A percentile compares a stretch with the other conserved stretches of the same genome.
These are phyloP conservation scores for Pholis gunnellus DNA, from an alignment of 2,113 vertebrate genomes.

Conservation along the genomic window DNA sequence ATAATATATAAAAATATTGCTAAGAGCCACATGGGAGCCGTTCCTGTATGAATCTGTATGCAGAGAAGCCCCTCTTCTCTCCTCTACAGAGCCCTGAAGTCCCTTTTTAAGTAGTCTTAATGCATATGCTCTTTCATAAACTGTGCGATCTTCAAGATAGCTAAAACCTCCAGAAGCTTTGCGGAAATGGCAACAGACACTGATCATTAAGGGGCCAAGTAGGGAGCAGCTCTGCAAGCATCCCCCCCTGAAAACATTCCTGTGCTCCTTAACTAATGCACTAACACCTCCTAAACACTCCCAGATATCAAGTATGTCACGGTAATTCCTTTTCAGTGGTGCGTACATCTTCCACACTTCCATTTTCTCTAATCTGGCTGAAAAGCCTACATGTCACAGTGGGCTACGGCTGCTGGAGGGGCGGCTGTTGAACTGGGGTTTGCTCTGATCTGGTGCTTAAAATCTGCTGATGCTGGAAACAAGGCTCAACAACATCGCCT, in stretches of 20 bases:
- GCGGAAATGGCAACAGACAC: slow-evolving; percentile 21
- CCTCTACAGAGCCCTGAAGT: slow-evolving; percentile 40
- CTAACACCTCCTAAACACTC: slow-evolving; percentile 25
- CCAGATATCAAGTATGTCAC: slow-evolving; percentile 13
- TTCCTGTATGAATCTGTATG: slow-evolving; percentile 48
- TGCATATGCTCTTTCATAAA: slow-evolving; percentile 58
- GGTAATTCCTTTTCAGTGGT: slow-evolving; percentile 14
- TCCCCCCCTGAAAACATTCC: slow-evolving; percentile 30
- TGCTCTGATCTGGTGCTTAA: slow-evolving; percentile 47
- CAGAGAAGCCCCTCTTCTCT: slow-evolving; percentile 8
- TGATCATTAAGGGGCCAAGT: slow-evolving; percentile 38
- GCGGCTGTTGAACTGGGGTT: slow-evolving; percentile 20
- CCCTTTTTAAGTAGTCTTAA: slow-evolving; percentile 62
- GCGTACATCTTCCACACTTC: background rate
- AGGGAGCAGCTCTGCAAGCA: slow-evolving; percentile 13
- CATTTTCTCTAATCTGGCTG: slow-evolving; percentile 28
- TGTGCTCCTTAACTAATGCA: slow-evolving; percentile 35
- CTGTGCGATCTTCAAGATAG: slow-evolving; percentile 30
- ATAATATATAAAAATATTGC: slow-evolving; percentile 32
- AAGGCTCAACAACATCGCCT: slow-evolving; percentile 24
- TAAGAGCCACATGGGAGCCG: slow-evolving; percentile 28
- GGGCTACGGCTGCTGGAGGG: slow-evolving; percentile 26
- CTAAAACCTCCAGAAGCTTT: slow-evolving; percentile 40
- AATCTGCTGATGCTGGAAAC: slow-evolving; percentile 53
- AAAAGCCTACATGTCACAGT: slow-evolving; percentile 35